These are phyloP conservation scores for Tetropium fuscum DNA, from an alignment of 2,888 invertebrate species.

Conservation along the genomic window DNA sequence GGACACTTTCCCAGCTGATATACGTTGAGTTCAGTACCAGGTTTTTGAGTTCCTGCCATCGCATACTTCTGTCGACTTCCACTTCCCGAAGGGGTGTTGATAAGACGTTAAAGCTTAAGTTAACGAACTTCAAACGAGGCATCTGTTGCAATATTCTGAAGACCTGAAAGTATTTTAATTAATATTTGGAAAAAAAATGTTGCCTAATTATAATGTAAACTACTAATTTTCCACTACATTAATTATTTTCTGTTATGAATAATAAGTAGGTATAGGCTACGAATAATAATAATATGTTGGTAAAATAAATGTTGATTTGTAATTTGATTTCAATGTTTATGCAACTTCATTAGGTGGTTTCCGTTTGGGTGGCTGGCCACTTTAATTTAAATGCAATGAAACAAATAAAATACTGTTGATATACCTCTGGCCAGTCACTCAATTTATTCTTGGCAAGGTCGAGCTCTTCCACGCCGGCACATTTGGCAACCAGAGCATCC, in stretches of 20 bases:
- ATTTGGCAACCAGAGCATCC: constrained; percentile 82
- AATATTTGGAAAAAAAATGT: too few species aligned
- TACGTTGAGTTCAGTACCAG: constrained; percentile 90
- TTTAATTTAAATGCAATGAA: neutral
- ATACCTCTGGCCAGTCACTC: constrained; percentile 89
- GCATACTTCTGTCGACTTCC: constrained; percentile 56
- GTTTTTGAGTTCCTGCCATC: constrained; percentile 76
- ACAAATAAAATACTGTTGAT: neutral
- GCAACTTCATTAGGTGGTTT: too few species aligned
- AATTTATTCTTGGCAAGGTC: constrained; percentile 95
- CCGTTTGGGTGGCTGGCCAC: too few species aligned
- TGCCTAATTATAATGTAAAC: too few species aligned
- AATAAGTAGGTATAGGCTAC: too few species aligned
- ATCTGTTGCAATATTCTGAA: constrained; percentile 88
- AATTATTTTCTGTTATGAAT: too few species aligned
- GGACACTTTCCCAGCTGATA: constrained; percentile 87
- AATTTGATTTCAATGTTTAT: too few species aligned
- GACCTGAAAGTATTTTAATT: too few species aligned
- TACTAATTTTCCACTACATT: too few species aligned
- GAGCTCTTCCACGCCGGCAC: constrained; percentile 91
- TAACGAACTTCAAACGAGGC: constrained; percentile 91
- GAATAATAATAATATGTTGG: too few species aligned
- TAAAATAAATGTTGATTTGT: too few species aligned
- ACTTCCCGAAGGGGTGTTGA: constrained; percentile 74
- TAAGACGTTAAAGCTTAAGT: constrained; percentile 90